Base-by-base conservation (phyloP, 2,888 invertebrate species). In the Bugula neritina region DNA sequence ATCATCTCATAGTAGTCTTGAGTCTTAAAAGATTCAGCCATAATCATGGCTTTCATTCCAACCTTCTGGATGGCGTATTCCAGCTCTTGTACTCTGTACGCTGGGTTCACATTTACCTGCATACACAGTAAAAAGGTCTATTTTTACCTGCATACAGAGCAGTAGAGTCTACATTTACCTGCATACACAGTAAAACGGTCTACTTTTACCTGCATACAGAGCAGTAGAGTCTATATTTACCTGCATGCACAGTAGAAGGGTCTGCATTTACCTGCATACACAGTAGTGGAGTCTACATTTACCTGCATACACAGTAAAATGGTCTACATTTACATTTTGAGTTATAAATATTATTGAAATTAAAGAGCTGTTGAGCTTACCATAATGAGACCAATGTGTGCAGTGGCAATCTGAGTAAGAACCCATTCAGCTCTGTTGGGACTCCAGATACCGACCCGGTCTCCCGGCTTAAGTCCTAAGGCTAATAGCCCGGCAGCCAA, bases 161-260 rank as follows among this genome's bases (percentile, higher is more conserved):
- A n/a, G n/a, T n/a, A n/a, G 93, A 86, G 73, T 94, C 94, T 35
- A 93, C 87, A 72, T 89, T 90, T 13, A 91, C 92, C 86, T 90
- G 34, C 43, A 43, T 43, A 43, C 17, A 43, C n/a, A n/a, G n/a
- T n/a, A n/a, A n/a, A n/a, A n/a, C n/a, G n/a, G n/a, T n/a, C n/a
- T n/a, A n/a, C n/a, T n/a, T n/a, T n/a, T n/a, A n/a, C n/a, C n/a
- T n/a, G n/a, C n/a, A n/a, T n/a, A n/a, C n/a, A n/a, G n/a, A n/a
- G n/a, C n/a, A n/a, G n/a, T n/a, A n/a, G 93, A 86, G 73, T 94
- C 94, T 35, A 93, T 87, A 72, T 89, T 90, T 13, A 91, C 92
- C 86, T 90, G 34, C 43, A 43, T 43, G 17, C 17, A 43, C n/a
- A n/a, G n/a, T n/a, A n/a, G n/a, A n/a, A n/a, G n/a, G n/a, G n/a